Evolutionary conservation across 1,140 invertebrate genomes (phyloP).

Genomic region (Manduca sexta): DNA sequence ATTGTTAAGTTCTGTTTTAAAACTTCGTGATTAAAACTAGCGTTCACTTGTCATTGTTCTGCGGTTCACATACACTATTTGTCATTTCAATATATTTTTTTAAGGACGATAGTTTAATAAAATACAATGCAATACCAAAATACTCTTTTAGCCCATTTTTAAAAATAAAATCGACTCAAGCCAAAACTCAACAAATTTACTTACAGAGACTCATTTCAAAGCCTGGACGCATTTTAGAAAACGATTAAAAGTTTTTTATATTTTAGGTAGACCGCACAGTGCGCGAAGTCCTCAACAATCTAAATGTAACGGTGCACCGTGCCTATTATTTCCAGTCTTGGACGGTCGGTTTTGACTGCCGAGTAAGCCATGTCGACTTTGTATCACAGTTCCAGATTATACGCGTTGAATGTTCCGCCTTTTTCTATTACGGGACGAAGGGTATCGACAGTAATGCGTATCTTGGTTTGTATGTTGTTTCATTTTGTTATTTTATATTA

Average conservation of each 20-base stretch:
- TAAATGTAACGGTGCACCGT: conserved; percentile 38
- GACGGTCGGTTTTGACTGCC: conserved; percentile 22
- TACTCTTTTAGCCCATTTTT: too few relatives aligned
- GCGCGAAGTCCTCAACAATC: conserved; percentile 25
- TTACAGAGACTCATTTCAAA: too few relatives aligned
- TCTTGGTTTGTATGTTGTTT: conserved; percentile 23
- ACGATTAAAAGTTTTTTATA: background rate
- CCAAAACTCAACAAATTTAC: too few relatives aligned
- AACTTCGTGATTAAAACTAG: too few relatives aligned
- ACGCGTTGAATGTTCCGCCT: conserved; percentile 32
- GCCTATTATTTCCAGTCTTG: conserved; percentile 47
- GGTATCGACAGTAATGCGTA: conserved; percentile 42
- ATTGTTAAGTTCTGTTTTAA: too few relatives aligned
- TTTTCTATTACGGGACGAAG: conserved; percentile 49
- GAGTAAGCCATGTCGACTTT: conserved; percentile 38
- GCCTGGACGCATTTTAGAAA: too few relatives aligned
- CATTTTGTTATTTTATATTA: background rate
- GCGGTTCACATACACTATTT: too few relatives aligned
- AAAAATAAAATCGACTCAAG: too few relatives aligned
- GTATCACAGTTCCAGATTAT: conserved; percentile 35
- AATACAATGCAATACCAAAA: too few relatives aligned
- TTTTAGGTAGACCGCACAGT: conserved; percentile 49
- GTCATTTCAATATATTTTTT: too few relatives aligned
- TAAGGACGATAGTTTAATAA: too few relatives aligned
- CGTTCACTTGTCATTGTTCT: too few relatives aligned